A percentile compares a stretch with the other conserved stretches of the same genome.
Evolutionary conservation across 1,140 invertebrate species (phyloP).

Genomic region (Cyphomyrmex costatus): DNA sequence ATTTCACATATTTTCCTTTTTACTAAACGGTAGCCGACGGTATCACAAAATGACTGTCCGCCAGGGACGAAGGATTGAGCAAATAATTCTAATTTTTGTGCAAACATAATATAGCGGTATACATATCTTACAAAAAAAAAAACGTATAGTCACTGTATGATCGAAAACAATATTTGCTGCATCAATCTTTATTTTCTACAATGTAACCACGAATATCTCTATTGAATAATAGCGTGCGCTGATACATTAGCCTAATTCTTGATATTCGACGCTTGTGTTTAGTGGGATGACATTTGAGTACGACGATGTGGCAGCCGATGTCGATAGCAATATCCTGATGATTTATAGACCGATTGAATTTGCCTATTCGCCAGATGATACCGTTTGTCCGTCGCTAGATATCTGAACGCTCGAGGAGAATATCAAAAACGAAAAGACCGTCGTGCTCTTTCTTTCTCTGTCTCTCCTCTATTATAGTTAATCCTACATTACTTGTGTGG

Average conservation of each 20-base stretch:
- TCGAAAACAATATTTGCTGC: neutral
- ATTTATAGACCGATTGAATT: conserved; percentile 58
- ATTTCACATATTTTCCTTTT: conserved; percentile 13
- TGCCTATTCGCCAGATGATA: conserved; percentile 51
- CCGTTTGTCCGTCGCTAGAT: conserved; percentile 30
- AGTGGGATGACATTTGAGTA: neutral
- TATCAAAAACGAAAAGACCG: neutral
- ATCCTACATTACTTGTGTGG: no score
- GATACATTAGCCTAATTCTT: neutral
- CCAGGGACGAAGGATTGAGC: neutral
- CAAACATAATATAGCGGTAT: no score
- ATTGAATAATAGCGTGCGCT: conserved; percentile 2
- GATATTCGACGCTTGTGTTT: conserved; percentile 27
- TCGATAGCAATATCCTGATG: conserved; percentile 27
- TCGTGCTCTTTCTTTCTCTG: neutral
- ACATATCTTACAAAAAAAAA: no score
- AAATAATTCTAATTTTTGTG: neutral
- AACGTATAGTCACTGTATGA: neutral
- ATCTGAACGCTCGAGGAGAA: conserved; percentile 1
- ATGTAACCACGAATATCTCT: neutral
- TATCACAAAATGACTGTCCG: neutral
- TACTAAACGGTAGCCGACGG: neutral
- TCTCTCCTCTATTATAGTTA: neutral
- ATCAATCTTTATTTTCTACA: neutral
- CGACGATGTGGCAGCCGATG: conserved; percentile 20